These are phyloP conservation scores for Diplodus puntazzo DNA, from an alignment of 2,797 vertebrate species.

Conservation along the genomic window DNA sequence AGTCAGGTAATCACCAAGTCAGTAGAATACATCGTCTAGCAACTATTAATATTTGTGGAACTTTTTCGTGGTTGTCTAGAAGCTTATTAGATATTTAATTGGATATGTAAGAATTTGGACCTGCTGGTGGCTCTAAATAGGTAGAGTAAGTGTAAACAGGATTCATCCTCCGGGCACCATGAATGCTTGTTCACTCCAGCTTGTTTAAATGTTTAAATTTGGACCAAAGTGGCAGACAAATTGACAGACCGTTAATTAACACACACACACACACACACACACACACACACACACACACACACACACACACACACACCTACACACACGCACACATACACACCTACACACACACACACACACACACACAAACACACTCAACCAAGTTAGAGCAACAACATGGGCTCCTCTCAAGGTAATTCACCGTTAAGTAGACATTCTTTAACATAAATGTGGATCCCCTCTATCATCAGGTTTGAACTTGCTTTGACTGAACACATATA, in stretches of 20 bases:
- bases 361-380: no score
- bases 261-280: neutral
- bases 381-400: neutral
- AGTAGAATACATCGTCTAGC: neutral
- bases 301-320: no score
- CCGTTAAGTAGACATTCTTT: conserved; percentile 16
- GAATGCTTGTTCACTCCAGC: neutral
- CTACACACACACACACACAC: no score
- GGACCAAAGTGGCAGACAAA: neutral
- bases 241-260: neutral
- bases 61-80: neutral
- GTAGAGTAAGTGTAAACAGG: neutral
- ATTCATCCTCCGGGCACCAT: neutral
- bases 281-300: no score
- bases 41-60: no score
- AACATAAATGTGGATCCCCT: conserved; percentile 48
- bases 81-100: neutral
- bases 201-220: neutral
- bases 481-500: conserved; percentile 57
- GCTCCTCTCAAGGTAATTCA: neutral
- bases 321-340: no score
- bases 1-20: neutral
- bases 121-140: neutral
- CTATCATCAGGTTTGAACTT: conserved; percentile 66
- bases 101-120: neutral